These are phyloP conservation scores for Montifringilla adamsi DNA, from an alignment of 2,113 vertebrate genomes.

Conservation along the genomic window DNA sequence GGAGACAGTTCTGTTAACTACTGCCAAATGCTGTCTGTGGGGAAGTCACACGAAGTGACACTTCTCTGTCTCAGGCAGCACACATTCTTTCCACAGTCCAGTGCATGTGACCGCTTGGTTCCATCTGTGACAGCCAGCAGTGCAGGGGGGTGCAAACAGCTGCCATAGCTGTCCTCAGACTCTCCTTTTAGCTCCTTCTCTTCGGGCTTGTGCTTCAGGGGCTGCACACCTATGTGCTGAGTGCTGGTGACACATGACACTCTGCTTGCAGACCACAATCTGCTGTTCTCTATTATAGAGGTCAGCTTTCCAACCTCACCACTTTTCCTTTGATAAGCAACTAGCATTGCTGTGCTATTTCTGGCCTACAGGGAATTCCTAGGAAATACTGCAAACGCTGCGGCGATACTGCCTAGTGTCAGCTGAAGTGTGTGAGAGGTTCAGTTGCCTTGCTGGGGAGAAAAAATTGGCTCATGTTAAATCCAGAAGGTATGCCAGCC, in stretches of 20 bases:
- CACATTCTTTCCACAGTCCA: conserved; percentile 55
- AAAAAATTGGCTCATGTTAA: not conserved
- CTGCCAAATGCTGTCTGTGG: not conserved
- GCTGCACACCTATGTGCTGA: conserved; percentile 3
- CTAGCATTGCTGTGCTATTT: not conserved
- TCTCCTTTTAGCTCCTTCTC: conserved; percentile 4
- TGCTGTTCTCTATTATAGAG: not conserved
- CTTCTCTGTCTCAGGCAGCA: conserved; percentile 13
- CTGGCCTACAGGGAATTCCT: conserved; percentile 21
- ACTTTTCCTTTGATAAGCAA: conserved; percentile 21
- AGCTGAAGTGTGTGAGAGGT: not conserved
- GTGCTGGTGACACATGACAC: not conserved
- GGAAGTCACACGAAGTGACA: not conserved
- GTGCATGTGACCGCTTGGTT: conserved; percentile 7
- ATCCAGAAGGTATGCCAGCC: not conserved
- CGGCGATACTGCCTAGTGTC: not conserved
- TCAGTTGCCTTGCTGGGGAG: not conserved
- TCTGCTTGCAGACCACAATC: not conserved
- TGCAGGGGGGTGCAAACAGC: conserved; percentile 16
- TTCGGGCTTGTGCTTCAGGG: not conserved
- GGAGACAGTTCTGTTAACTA: not conserved
- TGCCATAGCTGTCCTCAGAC: conserved; percentile 20
- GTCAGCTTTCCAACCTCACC: rapidly evolving
- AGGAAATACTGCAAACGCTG: not conserved
- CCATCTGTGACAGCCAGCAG: not conserved